Base-by-base conservation (phyloP, 2,797 vertebrate species). In the Chaetophractus vellerosus region DNA sequence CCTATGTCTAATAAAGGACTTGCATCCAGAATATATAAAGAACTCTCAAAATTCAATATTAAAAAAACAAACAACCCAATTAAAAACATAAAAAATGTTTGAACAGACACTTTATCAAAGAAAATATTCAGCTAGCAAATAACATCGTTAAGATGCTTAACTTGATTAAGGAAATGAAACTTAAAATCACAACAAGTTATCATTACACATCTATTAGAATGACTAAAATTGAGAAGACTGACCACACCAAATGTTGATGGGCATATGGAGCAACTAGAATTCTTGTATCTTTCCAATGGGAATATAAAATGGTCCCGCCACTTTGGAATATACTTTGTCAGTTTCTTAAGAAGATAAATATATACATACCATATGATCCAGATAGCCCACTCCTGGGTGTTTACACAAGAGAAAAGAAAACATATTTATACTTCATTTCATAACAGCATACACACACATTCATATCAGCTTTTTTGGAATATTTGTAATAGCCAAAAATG, bases 1-100 rank as follows among this genome's bases (percentile, higher is more conserved):
- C 23, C 74, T 57, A 6, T 36, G 36, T 66, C 14, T 80, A 15
- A 63, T 87, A 41, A 80, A 80, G 11, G 41, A 71, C 3, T 52
- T n/a, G 18, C 48, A 69, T 68, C 45, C 36, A 41, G 11, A 61
- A 63, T n/a, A n/a, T 80, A 33, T 14, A 64, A 61, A 72, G 45
- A 71, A 87, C 74, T 36, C 21, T 66, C 57, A 74, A 41, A 52
- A n/a, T 80, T 41, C n/a, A 85, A 41, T 89, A 80, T 71, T 48
- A 69, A 63, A 6, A 50, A 93, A 81, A 45, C 45, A 45, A 45
- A 66, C 11, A 52, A 28, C 16, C 52, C n/a, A 68, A 52, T 75
- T 59, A 76, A 81, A 95, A 75, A 55, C 23, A 86, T 80, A 36
- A 63, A 63, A 72, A 68, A 63, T 28, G 69, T 55, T 36, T 38